These are phyloP conservation scores for Holcopasites calliopsidis DNA, from an alignment of 1,140 invertebrate genomes.

Conservation along the genomic window DNA sequence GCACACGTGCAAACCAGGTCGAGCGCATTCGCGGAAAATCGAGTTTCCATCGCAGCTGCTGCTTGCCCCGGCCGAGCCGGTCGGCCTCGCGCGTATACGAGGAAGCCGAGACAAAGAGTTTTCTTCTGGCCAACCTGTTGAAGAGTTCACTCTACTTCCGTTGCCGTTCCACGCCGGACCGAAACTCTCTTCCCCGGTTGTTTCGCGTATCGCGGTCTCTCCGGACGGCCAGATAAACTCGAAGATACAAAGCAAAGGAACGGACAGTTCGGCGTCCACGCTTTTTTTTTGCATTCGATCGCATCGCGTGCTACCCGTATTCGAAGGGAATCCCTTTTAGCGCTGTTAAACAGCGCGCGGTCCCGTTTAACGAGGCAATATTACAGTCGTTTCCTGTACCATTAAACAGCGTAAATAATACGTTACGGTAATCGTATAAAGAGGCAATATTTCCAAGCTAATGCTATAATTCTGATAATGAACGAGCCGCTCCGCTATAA, in stretches of 20 bases:
- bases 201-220: neutral
- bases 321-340: neutral
- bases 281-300: no score
- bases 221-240: neutral
- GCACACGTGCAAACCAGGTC: conserved; percentile 55
- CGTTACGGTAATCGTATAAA: neutral
- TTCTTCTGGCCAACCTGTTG: conserved; percentile 69
- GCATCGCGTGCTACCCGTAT: no score
- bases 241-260: no score
- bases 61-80: conserved; percentile 59
- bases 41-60: conserved; percentile 71
- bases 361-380: neutral
- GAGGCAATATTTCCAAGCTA: neutral
- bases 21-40: conserved; percentile 68
- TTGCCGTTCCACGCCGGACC: conserved; percentile 1
- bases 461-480: conserved; percentile 9
- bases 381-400: neutral
- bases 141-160: conserved; percentile 55
- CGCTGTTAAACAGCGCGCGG: neutral
- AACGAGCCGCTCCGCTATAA: neutral
- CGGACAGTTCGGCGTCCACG: no score
- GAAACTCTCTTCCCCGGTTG: neutral
- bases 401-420: neutral
- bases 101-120: conserved; percentile 65
- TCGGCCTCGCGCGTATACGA: conserved; percentile 54